Evolutionary conservation across 2,113 vertebrate species (phyloP).

Genomic region (Recurvirostra avosetta): DNA sequence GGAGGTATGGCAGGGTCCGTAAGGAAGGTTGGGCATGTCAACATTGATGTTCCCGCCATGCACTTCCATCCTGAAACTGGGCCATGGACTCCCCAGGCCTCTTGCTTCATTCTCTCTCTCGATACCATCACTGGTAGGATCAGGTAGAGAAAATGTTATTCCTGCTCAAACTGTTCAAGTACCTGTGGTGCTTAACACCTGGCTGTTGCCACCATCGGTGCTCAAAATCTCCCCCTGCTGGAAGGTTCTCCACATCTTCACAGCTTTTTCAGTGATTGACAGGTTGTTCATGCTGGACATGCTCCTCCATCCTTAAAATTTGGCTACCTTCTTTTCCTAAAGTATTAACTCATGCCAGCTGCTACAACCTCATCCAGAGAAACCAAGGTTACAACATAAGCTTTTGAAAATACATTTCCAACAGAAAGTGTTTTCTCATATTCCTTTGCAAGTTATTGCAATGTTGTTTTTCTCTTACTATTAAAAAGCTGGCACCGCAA

Average conservation of each 20-base stretch:
- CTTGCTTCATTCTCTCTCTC: background rate
- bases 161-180: too few relatives aligned
- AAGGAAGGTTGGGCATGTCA: background rate
- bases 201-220: background rate
- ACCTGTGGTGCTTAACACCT: background rate
- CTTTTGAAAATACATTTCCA: background rate
- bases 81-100: background rate
- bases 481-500: background rate
- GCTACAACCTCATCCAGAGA: background rate
- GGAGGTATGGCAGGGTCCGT: background rate
- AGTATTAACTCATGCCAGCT: background rate
- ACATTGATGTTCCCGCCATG: background rate
- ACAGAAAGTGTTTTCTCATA: background rate
- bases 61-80: background rate
- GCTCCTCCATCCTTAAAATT: background rate
- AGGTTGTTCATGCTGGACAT: background rate
- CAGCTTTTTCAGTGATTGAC: background rate
- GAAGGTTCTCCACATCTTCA: background rate
- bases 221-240: background rate
- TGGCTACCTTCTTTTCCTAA: background rate
- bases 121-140: background rate
- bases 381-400: background rate
- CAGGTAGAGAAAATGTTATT: background rate
- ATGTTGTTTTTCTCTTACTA: background rate
- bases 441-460: background rate